Evolutionary conservation across 2,888 invertebrate species (phyloP), one percentile per base, ranked within the genome.

Genomic region (Hypolimnas misippus): DNA sequence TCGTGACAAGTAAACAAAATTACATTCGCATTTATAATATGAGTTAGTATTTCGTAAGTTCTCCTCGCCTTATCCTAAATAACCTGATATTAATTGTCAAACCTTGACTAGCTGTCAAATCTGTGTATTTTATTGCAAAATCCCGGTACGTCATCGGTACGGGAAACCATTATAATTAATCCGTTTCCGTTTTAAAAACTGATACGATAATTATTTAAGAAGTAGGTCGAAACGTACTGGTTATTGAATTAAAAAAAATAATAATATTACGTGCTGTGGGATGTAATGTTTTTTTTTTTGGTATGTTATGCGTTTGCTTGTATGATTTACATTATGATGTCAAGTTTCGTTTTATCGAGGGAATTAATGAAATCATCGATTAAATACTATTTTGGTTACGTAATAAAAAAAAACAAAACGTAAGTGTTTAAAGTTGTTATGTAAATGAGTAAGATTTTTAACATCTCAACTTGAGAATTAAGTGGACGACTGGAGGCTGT

Each of bases 111-210:
- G 54, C 42, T 35, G 62, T 62, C 51, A 53, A 56, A 49, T n/a
- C n/a, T 49, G 46, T 6, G 8, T 10, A 17, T 16, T 19, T 14
- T n/a, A 2, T 46, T 46, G 46, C 46, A 46, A 46, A 46, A 46
- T 46, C 46, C 46, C 21, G 21, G 21, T 12, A 50, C 56, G 65
- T 57, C 59, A 35, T 51, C 51, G 62, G 69, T 56, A 49, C 69
- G 56, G 62, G 53, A 76, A 86, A 87, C 88, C 79, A 69, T 87
- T 87, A 86, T 66, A 70, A 71, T 78, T 79, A 81, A 46, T 46
- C 72, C 69, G 72, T 76, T 78, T 81, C 77, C 72, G 72, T 73
- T 73, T 72, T n/a, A n/a, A n/a, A n/a, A n/a, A n/a, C n/a, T n/a
- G n/a, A 70, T 7, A 42, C 10, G 10, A 21, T 46, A 46, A 46